Conservation (phyloP, 30 jellyfish, hydroid and myxozoan species). For the Cassiopea andromeda region DNA sequence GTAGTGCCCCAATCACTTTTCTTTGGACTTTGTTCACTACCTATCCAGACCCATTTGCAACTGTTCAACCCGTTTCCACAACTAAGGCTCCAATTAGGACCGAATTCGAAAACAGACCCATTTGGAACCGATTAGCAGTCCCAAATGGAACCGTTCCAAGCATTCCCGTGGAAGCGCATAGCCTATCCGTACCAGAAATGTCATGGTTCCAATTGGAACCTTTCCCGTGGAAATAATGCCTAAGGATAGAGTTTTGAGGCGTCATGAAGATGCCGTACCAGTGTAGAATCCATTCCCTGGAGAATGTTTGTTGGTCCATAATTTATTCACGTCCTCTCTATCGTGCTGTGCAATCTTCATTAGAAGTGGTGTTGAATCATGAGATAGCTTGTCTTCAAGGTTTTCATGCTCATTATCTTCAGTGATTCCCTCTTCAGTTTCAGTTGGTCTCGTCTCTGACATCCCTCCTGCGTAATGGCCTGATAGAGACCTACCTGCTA, state of each 20-base stretch:
- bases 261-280: constrained; percentile 25
- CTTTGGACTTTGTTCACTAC: too few species aligned
- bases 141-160: too few species aligned
- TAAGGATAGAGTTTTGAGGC: too few species aligned
- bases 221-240: too few species aligned
- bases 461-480: constrained; percentile 52
- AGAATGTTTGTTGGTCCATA: constrained; percentile 83
- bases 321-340: constrained; percentile 77
- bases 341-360: constrained; percentile 93
- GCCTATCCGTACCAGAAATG: too few species aligned
- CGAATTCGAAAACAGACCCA: too few species aligned
- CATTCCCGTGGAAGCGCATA: too few species aligned
- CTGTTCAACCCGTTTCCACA: too few species aligned
- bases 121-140: too few species aligned
- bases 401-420: constrained; percentile 68
- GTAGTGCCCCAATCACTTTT: too few species aligned
- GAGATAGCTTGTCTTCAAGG: constrained; percentile 63
- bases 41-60: background rate
- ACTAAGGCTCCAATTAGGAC: too few species aligned
- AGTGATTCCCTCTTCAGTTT: constrained; percentile 60
- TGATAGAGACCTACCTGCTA: constrained; percentile 51
- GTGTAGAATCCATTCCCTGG: constrained; percentile 94
- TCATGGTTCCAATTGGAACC: too few species aligned
- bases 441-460: constrained; percentile 70
- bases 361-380: constrained; percentile 76